Conservation (phyloP, 2,888 invertebrate genomes). For the Hypomecis punctinalis region DNA sequence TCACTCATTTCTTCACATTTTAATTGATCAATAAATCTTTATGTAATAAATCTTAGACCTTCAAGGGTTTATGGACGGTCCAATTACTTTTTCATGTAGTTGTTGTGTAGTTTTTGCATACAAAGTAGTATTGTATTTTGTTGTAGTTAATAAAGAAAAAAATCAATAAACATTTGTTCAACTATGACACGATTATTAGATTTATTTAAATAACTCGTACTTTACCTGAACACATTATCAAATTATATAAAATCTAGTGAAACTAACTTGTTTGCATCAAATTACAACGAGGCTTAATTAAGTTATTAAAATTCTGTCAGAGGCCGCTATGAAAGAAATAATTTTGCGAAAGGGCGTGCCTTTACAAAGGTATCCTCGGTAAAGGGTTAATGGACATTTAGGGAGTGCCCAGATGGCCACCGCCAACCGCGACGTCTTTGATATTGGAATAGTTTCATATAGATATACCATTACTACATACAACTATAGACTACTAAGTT, state of each 20-base stretch:
- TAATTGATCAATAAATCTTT: neutral
- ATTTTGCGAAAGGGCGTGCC: conserved; percentile 31
- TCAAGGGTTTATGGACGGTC: no score
- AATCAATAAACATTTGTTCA: neutral
- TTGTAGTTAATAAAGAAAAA: no score
- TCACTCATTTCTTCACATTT: no score
- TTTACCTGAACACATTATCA: conserved; percentile 5
- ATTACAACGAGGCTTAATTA: conserved; percentile 23
- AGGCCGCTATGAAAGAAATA: conserved; percentile 31
- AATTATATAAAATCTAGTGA: conserved; percentile 1
- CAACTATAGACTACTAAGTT: no score
- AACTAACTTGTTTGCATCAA: conserved; percentile 10
- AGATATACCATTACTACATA: neutral
- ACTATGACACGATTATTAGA: neutral
- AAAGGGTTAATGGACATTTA: conserved; percentile 55
- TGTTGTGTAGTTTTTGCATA: no score
- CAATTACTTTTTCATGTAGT: no score
- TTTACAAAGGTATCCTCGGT: conserved; percentile 32
- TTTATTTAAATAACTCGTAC: neutral
- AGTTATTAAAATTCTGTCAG: conserved; percentile 36
- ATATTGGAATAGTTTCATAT: conserved; percentile 10
- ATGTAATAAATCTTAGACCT: no score
- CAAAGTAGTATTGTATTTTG: no score
- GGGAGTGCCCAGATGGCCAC: conserved; percentile 45
- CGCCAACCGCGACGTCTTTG: conserved; percentile 20